Evolutionary conservation across 2,797 vertebrate species (phyloP), one percentile per base, ranked within the genome.

Genomic region (Platalea minor): DNA sequence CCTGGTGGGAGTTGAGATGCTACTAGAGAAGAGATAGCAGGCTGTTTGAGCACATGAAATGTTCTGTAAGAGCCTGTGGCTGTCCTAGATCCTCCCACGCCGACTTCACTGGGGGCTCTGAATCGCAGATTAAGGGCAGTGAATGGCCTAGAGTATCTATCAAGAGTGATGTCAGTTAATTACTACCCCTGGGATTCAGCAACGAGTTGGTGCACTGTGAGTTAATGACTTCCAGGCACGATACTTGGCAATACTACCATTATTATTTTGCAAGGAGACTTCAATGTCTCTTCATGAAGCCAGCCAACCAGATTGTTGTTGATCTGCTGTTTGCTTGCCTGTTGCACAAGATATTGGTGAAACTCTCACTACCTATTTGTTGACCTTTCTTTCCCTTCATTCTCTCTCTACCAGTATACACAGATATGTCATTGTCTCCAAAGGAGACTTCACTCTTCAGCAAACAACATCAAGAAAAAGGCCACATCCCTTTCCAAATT

Each of bases 211-310:
- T 93, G 91, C 65, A 31, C 82, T 94, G 89, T 41, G 85, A 96
- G 87, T 92, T 96, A 96, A 96, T 91, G 85, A 93, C 89, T 96
- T 97, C 95, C 96, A 97, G 96, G 85, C 94, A 91, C 19, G 75
- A 93, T 56, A 79, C 87, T 97, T 97, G 95, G 95, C 92, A 91
- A 56, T 79, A 51, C 39, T 82, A 67, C 87, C 76, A 63, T 73
- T 81, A 69, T 64, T 93, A 88, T 95, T 95, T 83, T 95, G 87
- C 65, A 92, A 88, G 89, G 69, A 92, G 76, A 60, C 69, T 76
- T 88, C 91, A 79, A 10, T 79, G 79, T 73, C 81, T 81, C 89
- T 69, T 61, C 77, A 9, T 11, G 65, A 80, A 94, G 61, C 31
- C 78, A 91, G 75, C 33, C 91, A 95, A 9, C 35, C 78, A 59